phyloP scores from a whole-genome alignment of 2,113 vertebrate genomes.

The Corvus moneduloides region DNA sequence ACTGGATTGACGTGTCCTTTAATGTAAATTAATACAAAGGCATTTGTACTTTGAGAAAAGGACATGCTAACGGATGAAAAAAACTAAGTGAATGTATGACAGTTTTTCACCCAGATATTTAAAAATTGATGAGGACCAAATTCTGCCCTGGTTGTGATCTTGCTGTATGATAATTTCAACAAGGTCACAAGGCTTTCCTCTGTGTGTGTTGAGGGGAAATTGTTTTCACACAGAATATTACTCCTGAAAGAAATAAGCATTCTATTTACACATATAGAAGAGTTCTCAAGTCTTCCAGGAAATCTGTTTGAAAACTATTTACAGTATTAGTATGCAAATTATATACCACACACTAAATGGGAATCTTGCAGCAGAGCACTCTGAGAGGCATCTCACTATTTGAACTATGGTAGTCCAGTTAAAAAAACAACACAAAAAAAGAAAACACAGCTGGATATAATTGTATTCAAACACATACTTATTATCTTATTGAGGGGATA shows the following conservation, averaged over 20 bases:
- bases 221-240: not conserved
- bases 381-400: slow-evolving; percentile 15
- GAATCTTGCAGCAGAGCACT: slow-evolving; percentile 30
- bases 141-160: not conserved
- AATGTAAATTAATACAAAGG: not conserved
- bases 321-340: slow-evolving; percentile 65
- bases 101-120: not conserved
- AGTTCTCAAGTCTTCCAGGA: slow-evolving; percentile 33
- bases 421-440: slow-evolving; percentile 30
- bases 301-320: slow-evolving; percentile 56
- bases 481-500: slow-evolving; percentile 44
- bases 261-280: slow-evolving; percentile 8
- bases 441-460: slow-evolving; percentile 59
- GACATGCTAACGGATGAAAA: not conserved
- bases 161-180: not conserved
- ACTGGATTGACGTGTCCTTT: not conserved
- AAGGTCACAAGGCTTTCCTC: not conserved
- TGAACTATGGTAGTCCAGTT: slow-evolving; percentile 37
- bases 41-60: not conserved
- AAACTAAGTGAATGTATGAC: not conserved
- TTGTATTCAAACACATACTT: slow-evolving; percentile 45
- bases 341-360: slow-evolving; percentile 26
- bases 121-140: not conserved
- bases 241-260: not conserved
- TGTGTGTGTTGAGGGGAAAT: not conserved